phyloP scores from a whole-genome alignment of 2,797 vertebrate species.

The Hippopotamyrus pictus region DNA sequence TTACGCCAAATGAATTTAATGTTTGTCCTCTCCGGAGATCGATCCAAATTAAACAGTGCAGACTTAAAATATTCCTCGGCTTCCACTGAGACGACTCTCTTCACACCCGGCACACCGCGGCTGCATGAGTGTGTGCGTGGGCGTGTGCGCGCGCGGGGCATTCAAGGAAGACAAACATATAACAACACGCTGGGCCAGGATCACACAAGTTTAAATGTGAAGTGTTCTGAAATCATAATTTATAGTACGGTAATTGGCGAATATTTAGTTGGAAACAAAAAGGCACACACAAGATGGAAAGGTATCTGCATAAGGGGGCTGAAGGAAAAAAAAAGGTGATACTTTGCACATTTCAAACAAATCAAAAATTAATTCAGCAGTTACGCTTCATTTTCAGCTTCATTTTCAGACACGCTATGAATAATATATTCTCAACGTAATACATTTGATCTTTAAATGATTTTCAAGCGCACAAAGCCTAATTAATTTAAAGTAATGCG shows the following conservation, averaged over 20 bases:
- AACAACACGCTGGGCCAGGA: not conserved
- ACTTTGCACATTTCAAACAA: not conserved
- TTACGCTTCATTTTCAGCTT: not conserved
- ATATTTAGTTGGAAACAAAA: not conserved
- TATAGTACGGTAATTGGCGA: not conserved
- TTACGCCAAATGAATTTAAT: slow-evolving; percentile 6
- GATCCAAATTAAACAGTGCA: slow-evolving; percentile 5
- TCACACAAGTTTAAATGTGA: not conserved
- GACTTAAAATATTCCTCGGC: not conserved
- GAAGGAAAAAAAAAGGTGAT: not conserved
- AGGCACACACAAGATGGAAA: not conserved
- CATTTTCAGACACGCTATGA: not conserved
- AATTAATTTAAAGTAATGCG: not conserved
- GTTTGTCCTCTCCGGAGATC: not conserved
- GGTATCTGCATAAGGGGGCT: not conserved
- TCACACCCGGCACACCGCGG: not conserved
- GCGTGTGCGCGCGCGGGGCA: not conserved
- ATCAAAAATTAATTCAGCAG: not conserved
- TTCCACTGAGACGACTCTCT: not conserved
- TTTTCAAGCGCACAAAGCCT: not conserved
- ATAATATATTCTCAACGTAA: not conserved
- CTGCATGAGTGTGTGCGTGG: not conserved
- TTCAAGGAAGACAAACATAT: not conserved
- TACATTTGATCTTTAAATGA: slow-evolving; percentile 7
- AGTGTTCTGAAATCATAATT: slow-evolving; percentile 5